These are phyloP conservation scores for Malurus elegans DNA, from an alignment of 2,113 vertebrate species.

Conservation along the genomic window DNA sequence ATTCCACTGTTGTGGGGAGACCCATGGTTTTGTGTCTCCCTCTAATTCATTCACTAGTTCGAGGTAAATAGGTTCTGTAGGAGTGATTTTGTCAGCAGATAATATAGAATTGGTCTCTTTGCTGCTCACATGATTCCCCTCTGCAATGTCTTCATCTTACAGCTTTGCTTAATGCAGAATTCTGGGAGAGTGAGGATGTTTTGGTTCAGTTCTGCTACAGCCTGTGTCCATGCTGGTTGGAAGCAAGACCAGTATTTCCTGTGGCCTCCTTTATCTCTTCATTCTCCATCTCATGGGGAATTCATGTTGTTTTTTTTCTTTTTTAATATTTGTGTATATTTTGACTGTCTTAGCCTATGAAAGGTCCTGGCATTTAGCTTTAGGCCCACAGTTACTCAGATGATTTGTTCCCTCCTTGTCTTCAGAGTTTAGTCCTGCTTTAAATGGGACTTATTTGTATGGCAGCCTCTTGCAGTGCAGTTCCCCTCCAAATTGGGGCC, in stretches of 20 bases:
- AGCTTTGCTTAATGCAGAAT: background rate
- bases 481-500: background rate
- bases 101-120: background rate
- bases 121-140: background rate
- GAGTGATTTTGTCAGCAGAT: background rate
- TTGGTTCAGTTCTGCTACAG: accelerated
- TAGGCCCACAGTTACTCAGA: background rate
- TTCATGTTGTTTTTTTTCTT: background rate
- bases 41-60: background rate
- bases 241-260: background rate
- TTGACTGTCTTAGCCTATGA: background rate
- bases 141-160: accelerated
- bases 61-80: background rate
- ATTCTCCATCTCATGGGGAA: background rate
- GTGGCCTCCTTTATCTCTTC: background rate
- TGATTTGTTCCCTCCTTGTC: constrained; percentile 18
- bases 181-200: accelerated
- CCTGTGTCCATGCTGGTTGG: background rate
- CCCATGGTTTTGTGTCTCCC: accelerated
- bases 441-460: background rate
- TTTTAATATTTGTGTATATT: background rate
- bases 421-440: constrained; percentile 28
- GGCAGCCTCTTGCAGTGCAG: background rate
- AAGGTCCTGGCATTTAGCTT: background rate
- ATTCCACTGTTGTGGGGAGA: background rate